Conservation (phyloP, 2,797 vertebrate genomes). For the Morelia viridis region DNA sequence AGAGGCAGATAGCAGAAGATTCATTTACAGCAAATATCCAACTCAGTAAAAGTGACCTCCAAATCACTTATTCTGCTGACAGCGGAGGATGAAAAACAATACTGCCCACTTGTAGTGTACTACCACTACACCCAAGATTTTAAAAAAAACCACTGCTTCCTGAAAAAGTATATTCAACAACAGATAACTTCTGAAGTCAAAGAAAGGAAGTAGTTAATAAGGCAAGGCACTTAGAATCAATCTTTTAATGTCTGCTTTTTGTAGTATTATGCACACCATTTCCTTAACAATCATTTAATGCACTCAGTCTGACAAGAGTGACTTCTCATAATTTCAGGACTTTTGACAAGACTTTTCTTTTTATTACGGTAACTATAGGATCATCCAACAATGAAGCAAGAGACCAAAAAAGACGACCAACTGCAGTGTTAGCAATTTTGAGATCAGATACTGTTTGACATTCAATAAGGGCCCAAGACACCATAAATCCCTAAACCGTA, state of each 20-base stretch:
- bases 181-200: constrained; percentile 15
- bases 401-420: constrained; percentile 5
- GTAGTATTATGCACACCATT: constrained; percentile 14
- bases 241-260: constrained; percentile 26
- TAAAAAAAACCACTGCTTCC: background rate
- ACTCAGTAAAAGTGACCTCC: background rate
- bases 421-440: constrained; percentile 8
- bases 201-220: constrained; percentile 12
- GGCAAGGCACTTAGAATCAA: constrained; percentile 33
- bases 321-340: constrained; percentile 11
- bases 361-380: background rate
- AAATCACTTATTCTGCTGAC: background rate
- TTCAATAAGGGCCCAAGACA: constrained; percentile 27
- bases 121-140: background rate
- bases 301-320: constrained; percentile 21
- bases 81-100: background rate
- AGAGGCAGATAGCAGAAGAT: background rate
- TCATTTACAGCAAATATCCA: background rate
- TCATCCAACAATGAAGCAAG: constrained; percentile 35
- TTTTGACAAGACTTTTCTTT: background rate
- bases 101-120: background rate
- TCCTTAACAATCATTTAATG: constrained; percentile 20
- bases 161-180: constrained; percentile 11
- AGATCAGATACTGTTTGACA: constrained; percentile 3
- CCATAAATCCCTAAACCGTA: constrained; percentile 50